Evolutionary conservation across 2,888 invertebrate genomes (phyloP).

Genomic region (Papilio protenor): DNA sequence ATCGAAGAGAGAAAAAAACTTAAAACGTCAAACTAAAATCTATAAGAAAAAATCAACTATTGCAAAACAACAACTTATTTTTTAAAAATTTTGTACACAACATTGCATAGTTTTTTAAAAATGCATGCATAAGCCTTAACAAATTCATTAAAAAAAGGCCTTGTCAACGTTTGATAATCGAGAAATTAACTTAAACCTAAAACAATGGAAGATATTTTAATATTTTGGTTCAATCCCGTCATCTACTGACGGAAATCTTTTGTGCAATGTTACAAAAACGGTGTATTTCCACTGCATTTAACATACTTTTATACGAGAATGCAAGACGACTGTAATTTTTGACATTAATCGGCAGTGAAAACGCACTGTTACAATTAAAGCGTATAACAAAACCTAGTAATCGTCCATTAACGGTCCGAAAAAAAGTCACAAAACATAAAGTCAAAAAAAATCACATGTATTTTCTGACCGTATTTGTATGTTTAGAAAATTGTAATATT

Average conservation of each 20-base stretch:
- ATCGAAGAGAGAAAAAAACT: constrained; percentile 49
- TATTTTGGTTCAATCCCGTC: constrained; percentile 66
- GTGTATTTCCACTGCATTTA: neutral
- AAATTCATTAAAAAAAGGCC: constrained; percentile 49
- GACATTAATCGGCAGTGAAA: neutral
- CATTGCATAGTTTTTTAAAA: constrained; percentile 39
- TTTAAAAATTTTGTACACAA: constrained; percentile 45
- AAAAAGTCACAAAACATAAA: no score
- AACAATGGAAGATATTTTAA: constrained; percentile 66
- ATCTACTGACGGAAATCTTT: constrained; percentile 57
- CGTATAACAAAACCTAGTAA: neutral
- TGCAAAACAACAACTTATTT: constrained; percentile 50
- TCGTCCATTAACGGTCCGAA: no score
- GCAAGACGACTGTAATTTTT: no score
- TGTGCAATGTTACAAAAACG: constrained; percentile 60
- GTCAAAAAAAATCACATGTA: no score
- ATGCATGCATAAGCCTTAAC: constrained; percentile 47
- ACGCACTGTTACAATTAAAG: neutral
- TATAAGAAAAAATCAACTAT: constrained; percentile 56
- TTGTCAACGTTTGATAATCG: constrained; percentile 26
- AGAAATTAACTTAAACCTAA: constrained; percentile 65
- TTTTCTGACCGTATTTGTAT: no score
- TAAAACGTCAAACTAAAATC: constrained; percentile 53
- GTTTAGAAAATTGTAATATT: no score
- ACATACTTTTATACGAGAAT: no score